Evolutionary conservation across 1,140 invertebrate genomes (phyloP).

Genomic region (Varroa destructor): DNA sequence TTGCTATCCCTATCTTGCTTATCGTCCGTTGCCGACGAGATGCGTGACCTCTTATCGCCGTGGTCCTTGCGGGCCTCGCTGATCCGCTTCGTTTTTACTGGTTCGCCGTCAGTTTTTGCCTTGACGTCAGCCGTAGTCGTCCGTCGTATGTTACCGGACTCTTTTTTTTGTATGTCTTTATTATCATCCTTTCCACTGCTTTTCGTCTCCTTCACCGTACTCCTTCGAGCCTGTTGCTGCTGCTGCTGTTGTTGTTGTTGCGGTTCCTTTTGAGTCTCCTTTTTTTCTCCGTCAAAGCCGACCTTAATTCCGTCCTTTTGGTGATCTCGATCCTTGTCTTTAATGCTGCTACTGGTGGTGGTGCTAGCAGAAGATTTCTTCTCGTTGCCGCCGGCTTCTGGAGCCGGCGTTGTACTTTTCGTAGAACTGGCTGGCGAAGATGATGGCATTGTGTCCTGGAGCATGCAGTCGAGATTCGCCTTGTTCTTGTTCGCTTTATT

Average conservation of each 20-base stretch:
- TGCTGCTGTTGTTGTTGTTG: neutral
- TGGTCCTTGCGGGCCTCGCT: constrained; percentile 2
- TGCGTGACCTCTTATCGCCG: neutral
- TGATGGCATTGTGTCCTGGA: neutral
- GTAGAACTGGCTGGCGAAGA: constrained; percentile 9
- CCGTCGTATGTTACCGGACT: too few species aligned
- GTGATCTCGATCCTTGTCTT: neutral
- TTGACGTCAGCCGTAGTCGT: too few species aligned
- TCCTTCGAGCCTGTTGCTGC: constrained; percentile 17
- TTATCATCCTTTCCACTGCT: neutral
- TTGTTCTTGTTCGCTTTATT: constrained; percentile 1
- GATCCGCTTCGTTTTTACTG: neutral
- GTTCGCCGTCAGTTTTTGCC: neutral
- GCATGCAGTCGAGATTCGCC: neutral
- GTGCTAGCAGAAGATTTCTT: neutral
- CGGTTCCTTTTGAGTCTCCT: neutral
- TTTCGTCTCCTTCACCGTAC: constrained; percentile 1
- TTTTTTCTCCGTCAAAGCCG: neutral
- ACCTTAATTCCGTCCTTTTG: neutral
- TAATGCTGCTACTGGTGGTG: neutral
- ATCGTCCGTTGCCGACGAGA: constrained; percentile 1
- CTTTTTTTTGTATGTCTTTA: too few species aligned
- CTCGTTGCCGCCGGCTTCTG: neutral
- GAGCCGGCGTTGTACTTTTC: constrained; percentile 7
- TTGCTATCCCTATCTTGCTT: constrained; percentile 7